A percentile compares a stretch with the other conserved stretches of the same genome.
Conservation (phyloP, 2,113 vertebrate genomes). For the rat (Rattus norvegicus) region DNA sequence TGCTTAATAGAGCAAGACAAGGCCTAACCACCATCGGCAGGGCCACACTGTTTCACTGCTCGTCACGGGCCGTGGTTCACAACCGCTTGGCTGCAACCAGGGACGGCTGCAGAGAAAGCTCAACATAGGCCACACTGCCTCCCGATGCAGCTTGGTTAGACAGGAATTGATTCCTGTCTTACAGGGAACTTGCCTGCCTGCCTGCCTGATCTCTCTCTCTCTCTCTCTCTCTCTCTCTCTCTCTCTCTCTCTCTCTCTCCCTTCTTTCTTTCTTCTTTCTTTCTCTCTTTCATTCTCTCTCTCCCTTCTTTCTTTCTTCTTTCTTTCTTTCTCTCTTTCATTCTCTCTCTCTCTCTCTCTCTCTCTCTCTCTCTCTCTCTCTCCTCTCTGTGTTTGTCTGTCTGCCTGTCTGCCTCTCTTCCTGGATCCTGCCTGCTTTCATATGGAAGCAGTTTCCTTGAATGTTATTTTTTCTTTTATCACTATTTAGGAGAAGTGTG, state of each 20-base stretch:
- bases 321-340: too few species aligned
- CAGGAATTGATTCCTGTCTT: background rate
- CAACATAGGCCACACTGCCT: background rate
- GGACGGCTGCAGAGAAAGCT: background rate
- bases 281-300: background rate
- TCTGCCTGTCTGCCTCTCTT: background rate
- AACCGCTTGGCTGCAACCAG: conserved; percentile 34
- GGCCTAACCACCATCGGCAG: conserved; percentile 55
- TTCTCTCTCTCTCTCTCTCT: background rate
- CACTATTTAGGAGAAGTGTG: conserved; percentile 68
- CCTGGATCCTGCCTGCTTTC: conserved; percentile 57
- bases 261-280: too few species aligned
- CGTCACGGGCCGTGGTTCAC: conserved; percentile 69
- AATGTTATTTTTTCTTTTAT: background rate
- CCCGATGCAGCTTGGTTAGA: background rate
- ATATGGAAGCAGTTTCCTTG: background rate
- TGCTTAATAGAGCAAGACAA: conserved; percentile 69
- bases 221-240: background rate
- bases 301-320: background rate
- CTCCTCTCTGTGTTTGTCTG: background rate
- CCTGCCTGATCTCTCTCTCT: background rate
- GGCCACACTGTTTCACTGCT: conserved; percentile 50
- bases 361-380: background rate
- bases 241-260: background rate
- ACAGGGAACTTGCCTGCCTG: background rate